phyloP scores from a whole-genome alignment of 2,797 vertebrate species.

The Pipistrellus nathusii region DNA sequence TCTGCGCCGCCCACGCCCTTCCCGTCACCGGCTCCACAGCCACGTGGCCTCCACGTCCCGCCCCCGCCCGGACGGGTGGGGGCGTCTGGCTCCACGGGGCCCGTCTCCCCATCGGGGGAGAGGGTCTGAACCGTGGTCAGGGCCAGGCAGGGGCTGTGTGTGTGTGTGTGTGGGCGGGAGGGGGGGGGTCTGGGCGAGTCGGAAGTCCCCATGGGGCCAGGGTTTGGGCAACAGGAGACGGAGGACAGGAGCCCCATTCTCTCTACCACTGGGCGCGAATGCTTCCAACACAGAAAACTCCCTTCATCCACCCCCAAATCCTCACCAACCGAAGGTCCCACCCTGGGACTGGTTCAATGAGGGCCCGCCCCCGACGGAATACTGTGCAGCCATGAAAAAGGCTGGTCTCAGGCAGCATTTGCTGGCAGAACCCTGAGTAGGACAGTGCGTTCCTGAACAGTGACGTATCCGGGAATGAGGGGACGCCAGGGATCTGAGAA shows the following conservation, averaged over 20 bases:
- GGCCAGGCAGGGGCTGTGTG: background rate
- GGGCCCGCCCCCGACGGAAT: background rate
- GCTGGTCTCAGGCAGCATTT: background rate
- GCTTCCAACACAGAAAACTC: background rate
- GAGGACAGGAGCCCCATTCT: background rate
- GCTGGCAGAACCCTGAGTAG: background rate
- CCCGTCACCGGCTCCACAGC: background rate
- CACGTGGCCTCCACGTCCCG: fast-evolving
- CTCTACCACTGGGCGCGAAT: background rate
- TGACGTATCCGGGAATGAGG: background rate
- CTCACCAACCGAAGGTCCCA: background rate
- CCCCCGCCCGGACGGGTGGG: too few relatives aligned
- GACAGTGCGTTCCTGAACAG: background rate
- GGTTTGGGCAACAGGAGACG: background rate
- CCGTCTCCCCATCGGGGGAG: background rate
- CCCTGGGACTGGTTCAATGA: background rate
- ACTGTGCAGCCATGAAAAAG: background rate
- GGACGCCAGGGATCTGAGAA: background rate
- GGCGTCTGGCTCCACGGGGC: background rate
- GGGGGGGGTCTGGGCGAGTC: background rate
- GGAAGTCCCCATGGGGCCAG: background rate
- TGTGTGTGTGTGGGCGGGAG: background rate
- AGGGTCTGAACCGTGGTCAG: background rate
- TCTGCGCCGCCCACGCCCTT: background rate
- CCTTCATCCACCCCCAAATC: background rate